These are phyloP conservation scores for Nesoenas mayeri DNA, from an alignment of 2,113 vertebrate genomes.

Conservation along the genomic window DNA sequence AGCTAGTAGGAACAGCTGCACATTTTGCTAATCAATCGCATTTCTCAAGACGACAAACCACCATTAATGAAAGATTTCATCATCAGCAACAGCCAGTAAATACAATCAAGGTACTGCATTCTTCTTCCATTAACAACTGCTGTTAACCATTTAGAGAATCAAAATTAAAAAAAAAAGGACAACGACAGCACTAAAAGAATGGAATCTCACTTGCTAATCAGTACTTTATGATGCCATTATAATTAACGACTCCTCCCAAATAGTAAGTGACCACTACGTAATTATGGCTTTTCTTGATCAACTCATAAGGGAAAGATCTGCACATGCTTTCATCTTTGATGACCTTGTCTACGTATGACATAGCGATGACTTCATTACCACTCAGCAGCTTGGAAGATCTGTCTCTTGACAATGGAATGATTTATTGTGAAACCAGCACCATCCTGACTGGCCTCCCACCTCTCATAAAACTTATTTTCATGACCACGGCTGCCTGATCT, in stretches of 20 bases:
- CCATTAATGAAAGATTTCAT: not conserved
- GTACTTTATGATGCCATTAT: not conserved
- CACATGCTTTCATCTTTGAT: slow-evolving; percentile 37
- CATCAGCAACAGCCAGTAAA: not conserved
- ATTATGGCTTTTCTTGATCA: slow-evolving; percentile 48
- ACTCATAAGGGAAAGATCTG: slow-evolving; percentile 34
- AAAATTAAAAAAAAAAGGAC: not conserved
- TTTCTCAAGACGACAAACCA: not conserved
- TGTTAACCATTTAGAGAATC: not conserved
- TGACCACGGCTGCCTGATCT: not conserved
- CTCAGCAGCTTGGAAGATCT: not conserved
- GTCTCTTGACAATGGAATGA: not conserved
- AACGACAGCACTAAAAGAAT: not conserved
- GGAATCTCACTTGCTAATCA: slow-evolving; percentile 13
- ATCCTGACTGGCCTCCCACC: not conserved
- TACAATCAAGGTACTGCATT: not conserved
- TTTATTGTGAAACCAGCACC: slow-evolving; percentile 21
- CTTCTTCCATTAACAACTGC: not conserved
- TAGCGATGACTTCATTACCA: not conserved
- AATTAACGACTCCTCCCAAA: slow-evolving; percentile 40
- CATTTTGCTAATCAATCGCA: not conserved
- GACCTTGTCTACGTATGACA: not conserved
- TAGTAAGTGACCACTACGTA: slow-evolving; percentile 20
- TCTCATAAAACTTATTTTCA: not conserved
- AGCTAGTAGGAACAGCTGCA: not conserved